These are phyloP conservation scores for Xenopus laevis DNA, from an alignment of 2,113 vertebrate genomes.

Conservation along the genomic window DNA sequence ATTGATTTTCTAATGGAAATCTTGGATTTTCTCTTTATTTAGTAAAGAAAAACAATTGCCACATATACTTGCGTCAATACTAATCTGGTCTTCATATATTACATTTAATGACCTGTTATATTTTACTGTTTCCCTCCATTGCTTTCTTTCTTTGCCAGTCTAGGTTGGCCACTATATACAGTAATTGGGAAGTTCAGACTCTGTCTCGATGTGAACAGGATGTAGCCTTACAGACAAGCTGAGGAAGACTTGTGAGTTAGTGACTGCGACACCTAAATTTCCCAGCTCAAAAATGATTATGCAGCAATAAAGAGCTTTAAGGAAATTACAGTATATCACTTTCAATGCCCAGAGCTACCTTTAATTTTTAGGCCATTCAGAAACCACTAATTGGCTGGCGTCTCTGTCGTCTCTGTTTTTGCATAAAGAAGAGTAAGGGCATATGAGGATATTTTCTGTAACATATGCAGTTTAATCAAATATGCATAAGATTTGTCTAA, in stretches of 20 bases:
- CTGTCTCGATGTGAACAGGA: constrained; percentile 41
- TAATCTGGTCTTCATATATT: too few relatives aligned
- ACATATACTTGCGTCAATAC: too few relatives aligned
- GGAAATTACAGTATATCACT: constrained; percentile 25
- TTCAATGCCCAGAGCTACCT: not conserved
- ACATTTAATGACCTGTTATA: not conserved
- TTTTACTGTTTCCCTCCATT: not conserved
- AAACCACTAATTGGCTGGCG: constrained; percentile 30
- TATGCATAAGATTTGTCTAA: too few relatives aligned
- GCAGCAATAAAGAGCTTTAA: constrained; percentile 21
- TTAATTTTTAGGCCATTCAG: constrained; percentile 3
- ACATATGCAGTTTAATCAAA: too few relatives aligned
- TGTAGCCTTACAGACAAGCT: constrained; percentile 16
- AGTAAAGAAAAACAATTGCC: too few relatives aligned
- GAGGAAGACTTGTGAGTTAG: constrained; percentile 1
- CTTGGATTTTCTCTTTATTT: too few relatives aligned
- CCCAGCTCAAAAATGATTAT: constrained; percentile 28
- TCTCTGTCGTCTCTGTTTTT: not conserved
- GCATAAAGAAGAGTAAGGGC: constrained; percentile 3
- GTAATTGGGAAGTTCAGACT: constrained; percentile 15
- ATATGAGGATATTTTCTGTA: not conserved
- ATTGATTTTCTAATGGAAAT: too few relatives aligned
- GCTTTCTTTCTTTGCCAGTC: constrained; percentile 2
- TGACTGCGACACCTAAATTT: constrained; percentile 24
- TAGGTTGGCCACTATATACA: constrained; percentile 6